Evolutionary conservation across 1,140 invertebrate genomes (phyloP), one percentile per base, ranked within the genome.

Genomic region (Reticulitermes speratus): DNA sequence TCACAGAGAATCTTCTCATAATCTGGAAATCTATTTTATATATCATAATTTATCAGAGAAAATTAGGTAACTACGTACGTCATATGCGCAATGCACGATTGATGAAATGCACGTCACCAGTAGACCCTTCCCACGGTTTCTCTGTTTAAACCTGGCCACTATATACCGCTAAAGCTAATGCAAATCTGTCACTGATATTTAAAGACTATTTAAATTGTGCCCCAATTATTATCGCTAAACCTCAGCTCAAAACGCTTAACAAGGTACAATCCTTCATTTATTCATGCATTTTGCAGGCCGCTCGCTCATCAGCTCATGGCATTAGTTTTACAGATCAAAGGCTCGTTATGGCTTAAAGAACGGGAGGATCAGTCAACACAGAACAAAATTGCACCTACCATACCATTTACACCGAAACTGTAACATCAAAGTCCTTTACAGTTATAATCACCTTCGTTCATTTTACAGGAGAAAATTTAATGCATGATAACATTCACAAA

Each of bases 151-250:
- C n/a, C 65, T 75, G 65, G 52, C n/a, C 65, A 8, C 7, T 30
- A 30, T 30, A 30, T 12, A 0, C 65, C n/a, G 14, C 8, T 75
- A 75, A 75, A 30, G 65, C 65, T 75, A 75, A 8, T 75, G 25
- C n/a, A 25, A 25, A 75, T 75, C 65, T 8, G 65, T 75, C 65
- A 75, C n/a, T 75, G 65, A 75, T 75, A 75, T 75, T 75, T 75
- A 75, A 75, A 75, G 65, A 75, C 9, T 25, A 25, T 75, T 75
- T 75, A 75, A 30, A 75, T 75, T 75, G 65, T 75, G 25, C 65
- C n/a, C n/a, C 65, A 75, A 75, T 75, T 75, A 75, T 75, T 75
- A 75, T 75, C 65, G n/a, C 65, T 75, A 75, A 75, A 75, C 65
- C 65, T 75, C 65, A 30, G 65, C 65, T 75, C 65, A 75, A 75